Evolutionary conservation across 23 tunicate species (phyloP).

Genomic region (Halocynthia aurantium): DNA sequence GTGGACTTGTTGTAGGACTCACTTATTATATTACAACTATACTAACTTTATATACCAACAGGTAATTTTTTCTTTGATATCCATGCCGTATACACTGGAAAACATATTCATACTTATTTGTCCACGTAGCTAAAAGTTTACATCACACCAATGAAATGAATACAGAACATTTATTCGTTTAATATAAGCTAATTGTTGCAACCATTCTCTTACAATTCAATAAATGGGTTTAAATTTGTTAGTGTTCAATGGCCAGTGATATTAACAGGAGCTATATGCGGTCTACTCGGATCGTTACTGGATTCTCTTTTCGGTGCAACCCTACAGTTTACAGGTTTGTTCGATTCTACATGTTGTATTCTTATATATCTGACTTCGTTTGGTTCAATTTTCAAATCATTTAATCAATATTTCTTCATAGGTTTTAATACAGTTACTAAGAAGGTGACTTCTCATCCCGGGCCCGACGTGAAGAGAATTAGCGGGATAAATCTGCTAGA

Average conservation of each 20-base stretch:
- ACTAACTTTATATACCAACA: not conserved
- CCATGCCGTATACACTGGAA: no score
- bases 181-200: no score
- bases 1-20: constrained; percentile 51
- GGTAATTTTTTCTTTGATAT: no score
- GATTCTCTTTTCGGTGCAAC: constrained; percentile 90
- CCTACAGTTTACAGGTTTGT: constrained; percentile 75
- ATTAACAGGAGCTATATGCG: constrained; percentile 39
- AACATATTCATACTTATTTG: not conserved
- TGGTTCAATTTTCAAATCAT: not conserved
- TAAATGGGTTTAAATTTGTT: not conserved
- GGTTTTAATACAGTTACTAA: constrained; percentile 56
- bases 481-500: constrained; percentile 47
- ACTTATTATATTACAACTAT: constrained; percentile 22
- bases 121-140: no score
- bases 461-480: constrained; percentile 58
- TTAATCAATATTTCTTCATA: not conserved
- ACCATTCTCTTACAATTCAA: no score
- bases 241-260: constrained; percentile 48
- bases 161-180: no score
- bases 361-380: not conserved
- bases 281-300: constrained; percentile 59
- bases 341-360: not conserved
- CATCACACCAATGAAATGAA: no score
- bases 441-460: constrained; percentile 52